Conservation (phyloP, 2,888 invertebrate genomes). For the Furcula furcula region DNA sequence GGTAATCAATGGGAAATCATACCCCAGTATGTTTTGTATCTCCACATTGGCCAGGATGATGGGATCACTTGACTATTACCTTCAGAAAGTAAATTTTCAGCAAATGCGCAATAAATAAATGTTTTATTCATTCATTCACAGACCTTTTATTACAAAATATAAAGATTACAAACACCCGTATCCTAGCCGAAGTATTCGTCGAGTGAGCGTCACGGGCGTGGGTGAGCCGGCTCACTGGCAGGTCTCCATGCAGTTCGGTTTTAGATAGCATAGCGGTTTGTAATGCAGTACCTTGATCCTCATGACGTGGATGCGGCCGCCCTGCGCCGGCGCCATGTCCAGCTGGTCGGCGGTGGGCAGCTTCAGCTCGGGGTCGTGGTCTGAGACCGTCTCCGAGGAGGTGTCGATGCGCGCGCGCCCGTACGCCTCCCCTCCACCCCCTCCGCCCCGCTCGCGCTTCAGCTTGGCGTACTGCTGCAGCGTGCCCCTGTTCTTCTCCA, state of each 20-base stretch:
- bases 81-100: no score
- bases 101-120: no score
- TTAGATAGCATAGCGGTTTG: neutral
- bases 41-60: no score
- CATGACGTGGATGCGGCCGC: conserved; percentile 34
- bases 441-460: conserved; percentile 7
- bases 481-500: conserved; percentile 27
- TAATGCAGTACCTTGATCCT: conserved; percentile 36
- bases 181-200: no score
- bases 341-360: conserved; percentile 31
- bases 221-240: neutral
- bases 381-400: neutral
- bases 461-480: conserved; percentile 20
- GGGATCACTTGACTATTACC: no score
- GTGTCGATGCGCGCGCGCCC: neutral
- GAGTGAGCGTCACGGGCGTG: no score
- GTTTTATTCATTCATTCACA: no score
- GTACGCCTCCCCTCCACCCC: neutral
- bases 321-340: conserved; percentile 57
- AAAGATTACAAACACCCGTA: no score
- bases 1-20: no score
- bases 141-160: no score
- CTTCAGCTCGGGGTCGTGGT: neutral
- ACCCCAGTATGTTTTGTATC: no score
- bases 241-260: neutral